Evolutionary conservation across 2,113 vertebrate genomes (phyloP).

Genomic region (Calidris pygmaea): DNA sequence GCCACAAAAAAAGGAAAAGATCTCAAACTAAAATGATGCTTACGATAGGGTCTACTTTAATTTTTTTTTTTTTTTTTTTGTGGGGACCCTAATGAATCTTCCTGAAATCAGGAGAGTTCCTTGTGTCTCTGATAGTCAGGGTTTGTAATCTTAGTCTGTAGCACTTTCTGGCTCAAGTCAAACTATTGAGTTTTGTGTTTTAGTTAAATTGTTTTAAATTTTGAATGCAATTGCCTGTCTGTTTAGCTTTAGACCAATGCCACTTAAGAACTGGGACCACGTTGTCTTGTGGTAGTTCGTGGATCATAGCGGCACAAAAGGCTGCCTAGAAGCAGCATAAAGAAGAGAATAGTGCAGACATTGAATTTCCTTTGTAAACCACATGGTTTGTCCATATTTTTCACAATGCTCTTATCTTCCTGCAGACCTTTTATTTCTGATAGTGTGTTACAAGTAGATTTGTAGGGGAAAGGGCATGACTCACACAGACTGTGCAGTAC

Average conservation of each 20-base stretch:
- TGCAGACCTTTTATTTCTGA: neutral
- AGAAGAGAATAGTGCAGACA: neutral
- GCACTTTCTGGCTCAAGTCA: neutral
- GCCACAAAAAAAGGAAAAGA: neutral
- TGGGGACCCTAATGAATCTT: neutral
- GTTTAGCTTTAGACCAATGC: neutral
- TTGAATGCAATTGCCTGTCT: neutral
- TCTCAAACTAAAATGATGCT: neutral
- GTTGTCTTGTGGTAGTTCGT: rapidly evolving
- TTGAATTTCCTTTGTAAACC: neutral
- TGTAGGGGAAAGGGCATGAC: neutral
- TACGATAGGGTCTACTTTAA: neutral
- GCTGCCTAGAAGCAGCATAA: neutral
- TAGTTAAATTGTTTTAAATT: neutral
- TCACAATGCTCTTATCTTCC: neutral
- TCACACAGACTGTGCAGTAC: neutral
- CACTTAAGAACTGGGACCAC: neutral
- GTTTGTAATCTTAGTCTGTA: neutral
- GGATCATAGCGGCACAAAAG: neutral
- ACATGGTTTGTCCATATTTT: neutral
- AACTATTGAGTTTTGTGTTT: neutral
- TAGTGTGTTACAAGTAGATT: neutral
- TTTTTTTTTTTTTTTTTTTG: neutral
- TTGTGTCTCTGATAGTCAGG: neutral
- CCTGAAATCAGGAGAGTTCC: neutral